phyloP scores from a whole-genome alignment of 1,140 invertebrate genomes.

The Oryctes rhinoceros region DNA sequence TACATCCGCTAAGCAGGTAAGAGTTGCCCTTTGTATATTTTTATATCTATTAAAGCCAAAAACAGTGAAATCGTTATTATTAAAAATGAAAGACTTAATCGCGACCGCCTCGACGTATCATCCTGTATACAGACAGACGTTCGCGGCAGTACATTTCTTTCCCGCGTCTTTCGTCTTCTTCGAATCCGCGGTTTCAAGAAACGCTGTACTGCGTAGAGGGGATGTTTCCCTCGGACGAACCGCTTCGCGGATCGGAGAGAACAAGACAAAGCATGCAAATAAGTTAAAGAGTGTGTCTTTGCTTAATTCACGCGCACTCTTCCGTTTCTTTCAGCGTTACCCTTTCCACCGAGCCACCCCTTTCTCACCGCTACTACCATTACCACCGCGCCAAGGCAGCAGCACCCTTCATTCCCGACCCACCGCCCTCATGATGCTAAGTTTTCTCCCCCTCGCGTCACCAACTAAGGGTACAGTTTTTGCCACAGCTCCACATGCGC shows the following conservation, averaged over 20 bases:
- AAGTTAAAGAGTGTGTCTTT: conserved; percentile 59
- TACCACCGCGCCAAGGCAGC: conserved; percentile 23
- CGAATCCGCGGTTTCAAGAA: not conserved
- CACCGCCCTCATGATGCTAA: conserved; percentile 48
- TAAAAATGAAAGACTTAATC: too few relatives aligned
- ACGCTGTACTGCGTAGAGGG: not conserved
- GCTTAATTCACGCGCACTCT: conserved; percentile 61
- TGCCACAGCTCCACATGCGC: conserved; percentile 61
- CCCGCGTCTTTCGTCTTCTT: conserved; percentile 13
- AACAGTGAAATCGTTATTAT: too few relatives aligned
- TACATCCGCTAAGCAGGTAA: too few relatives aligned
- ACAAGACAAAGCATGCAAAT: conserved; percentile 59
- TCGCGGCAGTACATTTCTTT: conserved; percentile 36
- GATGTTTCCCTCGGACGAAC: conserved; percentile 5
- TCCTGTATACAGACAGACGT: conserved; percentile 9
- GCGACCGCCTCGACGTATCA: too few relatives aligned
- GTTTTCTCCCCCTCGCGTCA: conserved; percentile 46
- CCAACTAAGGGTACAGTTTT: conserved; percentile 56
- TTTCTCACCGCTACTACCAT: conserved; percentile 36
- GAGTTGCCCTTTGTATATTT: too few relatives aligned
- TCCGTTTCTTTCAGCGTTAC: conserved; percentile 57
- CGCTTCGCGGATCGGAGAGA: conserved; percentile 43
- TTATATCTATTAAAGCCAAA: too few relatives aligned
- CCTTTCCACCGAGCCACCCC: conserved; percentile 26
- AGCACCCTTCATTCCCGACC: conserved; percentile 43